Conservation (phyloP, 2,113 vertebrate species). For the Serinus canaria region DNA sequence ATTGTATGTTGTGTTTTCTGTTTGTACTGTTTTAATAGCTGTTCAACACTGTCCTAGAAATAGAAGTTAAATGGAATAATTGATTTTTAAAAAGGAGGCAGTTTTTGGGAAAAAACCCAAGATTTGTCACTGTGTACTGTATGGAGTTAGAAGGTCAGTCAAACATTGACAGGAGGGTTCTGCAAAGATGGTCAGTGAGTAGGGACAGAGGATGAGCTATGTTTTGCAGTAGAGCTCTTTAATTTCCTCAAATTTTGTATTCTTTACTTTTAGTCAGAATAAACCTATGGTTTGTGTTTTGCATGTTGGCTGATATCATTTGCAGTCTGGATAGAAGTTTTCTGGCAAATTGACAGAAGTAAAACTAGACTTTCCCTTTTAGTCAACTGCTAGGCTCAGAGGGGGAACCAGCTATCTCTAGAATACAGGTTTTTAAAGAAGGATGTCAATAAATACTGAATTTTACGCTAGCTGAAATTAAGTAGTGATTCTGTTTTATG, state of each 20-base stretch:
- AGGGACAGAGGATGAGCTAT: background rate
- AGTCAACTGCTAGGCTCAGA: background rate
- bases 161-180: background rate
- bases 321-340: background rate
- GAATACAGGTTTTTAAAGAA: background rate
- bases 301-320: background rate
- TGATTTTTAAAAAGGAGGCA: background rate
- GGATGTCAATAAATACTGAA: background rate
- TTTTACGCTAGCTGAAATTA: background rate
- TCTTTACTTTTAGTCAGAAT: background rate
- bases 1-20: background rate
- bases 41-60: background rate
- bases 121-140: background rate
- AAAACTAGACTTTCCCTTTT: background rate
- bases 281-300: background rate
- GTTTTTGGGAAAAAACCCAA: fast-evolving
- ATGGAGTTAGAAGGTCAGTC: background rate
- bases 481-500: background rate
- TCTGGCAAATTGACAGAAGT: background rate
- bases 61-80: background rate
- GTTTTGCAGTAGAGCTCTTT: background rate
- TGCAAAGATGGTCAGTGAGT: background rate
- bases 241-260: background rate
- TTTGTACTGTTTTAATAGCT: background rate
- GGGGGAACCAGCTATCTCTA: background rate